Conservation (phyloP, 1,140 invertebrate species). For the Formica exsecta region DNA sequence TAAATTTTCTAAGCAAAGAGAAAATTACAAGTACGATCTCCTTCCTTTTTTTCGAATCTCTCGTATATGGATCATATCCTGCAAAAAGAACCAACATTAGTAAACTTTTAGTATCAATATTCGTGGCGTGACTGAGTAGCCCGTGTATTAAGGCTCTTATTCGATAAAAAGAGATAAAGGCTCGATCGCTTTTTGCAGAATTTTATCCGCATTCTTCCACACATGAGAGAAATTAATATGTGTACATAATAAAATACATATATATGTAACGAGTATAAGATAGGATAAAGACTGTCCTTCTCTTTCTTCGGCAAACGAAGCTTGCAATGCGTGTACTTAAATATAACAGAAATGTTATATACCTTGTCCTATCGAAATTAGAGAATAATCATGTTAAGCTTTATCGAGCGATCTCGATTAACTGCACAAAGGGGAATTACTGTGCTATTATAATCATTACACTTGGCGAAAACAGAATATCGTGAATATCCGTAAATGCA, state of each 20-base stretch:
- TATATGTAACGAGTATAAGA: conserved; percentile 12
- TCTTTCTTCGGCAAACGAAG: neutral
- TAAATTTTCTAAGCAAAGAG: too few relatives aligned
- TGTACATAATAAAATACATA: conserved; percentile 10
- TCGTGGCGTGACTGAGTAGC: too few relatives aligned
- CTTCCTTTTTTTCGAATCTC: neutral
- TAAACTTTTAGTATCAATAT: neutral
- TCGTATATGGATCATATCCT: neutral
- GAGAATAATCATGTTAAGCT: conserved; percentile 48
- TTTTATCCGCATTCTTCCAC: neutral
- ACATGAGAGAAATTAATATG: neutral
- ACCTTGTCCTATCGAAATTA: neutral
- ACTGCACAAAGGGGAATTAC: conserved; percentile 18
- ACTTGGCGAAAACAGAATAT: conserved; percentile 49
- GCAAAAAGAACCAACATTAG: neutral
- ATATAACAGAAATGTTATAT: conserved; percentile 8
- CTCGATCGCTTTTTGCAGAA: neutral
- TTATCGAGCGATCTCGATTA: conserved; percentile 37
- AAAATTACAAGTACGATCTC: too few relatives aligned
- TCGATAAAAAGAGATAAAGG: neutral
- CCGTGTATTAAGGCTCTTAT: too few relatives aligned
- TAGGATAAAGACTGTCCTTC: neutral
- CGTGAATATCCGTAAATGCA: neutral
- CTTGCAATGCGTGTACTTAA: conserved; percentile 26
- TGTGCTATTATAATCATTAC: conserved; percentile 6